These are phyloP conservation scores for Pseudochirops corinnae DNA, from an alignment of 2,797 vertebrate species.

Conservation along the genomic window DNA sequence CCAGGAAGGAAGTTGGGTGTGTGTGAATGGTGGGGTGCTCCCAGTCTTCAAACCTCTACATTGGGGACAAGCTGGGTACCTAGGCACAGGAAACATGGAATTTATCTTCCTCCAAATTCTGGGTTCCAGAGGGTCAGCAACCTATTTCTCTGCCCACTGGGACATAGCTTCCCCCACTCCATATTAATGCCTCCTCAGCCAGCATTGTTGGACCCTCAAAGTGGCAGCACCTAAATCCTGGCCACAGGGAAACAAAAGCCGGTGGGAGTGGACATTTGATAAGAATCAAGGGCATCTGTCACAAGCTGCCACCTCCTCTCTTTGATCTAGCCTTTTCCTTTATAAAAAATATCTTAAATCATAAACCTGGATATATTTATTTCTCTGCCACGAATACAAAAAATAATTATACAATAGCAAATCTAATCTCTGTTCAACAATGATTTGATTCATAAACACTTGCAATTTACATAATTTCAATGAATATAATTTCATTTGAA, in stretches of 20 bases:
- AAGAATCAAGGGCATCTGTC: not conserved
- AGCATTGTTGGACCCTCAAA: not conserved
- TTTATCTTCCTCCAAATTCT: not conserved
- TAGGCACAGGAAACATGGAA: not conserved
- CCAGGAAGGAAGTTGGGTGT: not conserved
- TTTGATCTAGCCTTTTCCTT: not conserved
- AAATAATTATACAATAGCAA: constrained; percentile 79
- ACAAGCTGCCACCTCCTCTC: not conserved
- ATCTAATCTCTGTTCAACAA: constrained; percentile 70
- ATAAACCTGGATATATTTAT: constrained; percentile 65
- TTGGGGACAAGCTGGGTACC: not conserved
- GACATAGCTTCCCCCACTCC: not conserved
- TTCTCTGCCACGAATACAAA: constrained; percentile 67
- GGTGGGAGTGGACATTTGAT: not conserved
- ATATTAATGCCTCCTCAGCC: not conserved
- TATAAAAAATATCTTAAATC: constrained; percentile 49
- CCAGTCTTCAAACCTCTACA: not conserved
- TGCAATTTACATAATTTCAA: constrained; percentile 75
- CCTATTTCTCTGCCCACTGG: not conserved
- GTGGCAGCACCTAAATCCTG: not conserved
- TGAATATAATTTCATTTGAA: constrained; percentile 78
- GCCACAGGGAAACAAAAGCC: not conserved
- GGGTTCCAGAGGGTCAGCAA: not conserved
- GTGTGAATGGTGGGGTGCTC: not conserved
- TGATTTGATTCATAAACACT: constrained; percentile 67